phyloP scores from a whole-genome alignment of 64 coral and sea anemone species.

The Stichodactyla mertensii region DNA sequence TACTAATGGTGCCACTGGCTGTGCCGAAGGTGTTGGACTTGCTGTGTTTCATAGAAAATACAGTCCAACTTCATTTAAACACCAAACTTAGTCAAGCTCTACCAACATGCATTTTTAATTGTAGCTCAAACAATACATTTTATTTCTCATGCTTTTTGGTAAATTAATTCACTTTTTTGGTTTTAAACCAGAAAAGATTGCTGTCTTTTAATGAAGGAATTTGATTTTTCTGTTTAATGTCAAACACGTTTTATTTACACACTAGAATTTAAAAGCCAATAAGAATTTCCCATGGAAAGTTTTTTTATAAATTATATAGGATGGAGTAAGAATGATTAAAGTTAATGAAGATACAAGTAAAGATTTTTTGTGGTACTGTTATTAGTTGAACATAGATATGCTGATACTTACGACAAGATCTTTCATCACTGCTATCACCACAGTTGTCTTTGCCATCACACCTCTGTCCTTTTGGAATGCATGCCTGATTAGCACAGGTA shows the following conservation, averaged over 20 bases:
- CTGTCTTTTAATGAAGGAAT: too few relatives aligned
- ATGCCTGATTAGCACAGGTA: conserved; percentile 58
- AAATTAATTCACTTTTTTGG: too few relatives aligned
- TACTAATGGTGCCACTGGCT: neutral
- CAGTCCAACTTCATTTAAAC: neutral
- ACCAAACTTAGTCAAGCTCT: neutral
- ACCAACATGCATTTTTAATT: neutral
- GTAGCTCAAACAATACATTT: too few relatives aligned
- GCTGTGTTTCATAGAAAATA: neutral
- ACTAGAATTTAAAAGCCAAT: conserved; percentile 2
- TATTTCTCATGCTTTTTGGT: too few relatives aligned
- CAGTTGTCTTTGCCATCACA: conserved; percentile 83
- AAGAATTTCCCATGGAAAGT: neutral
- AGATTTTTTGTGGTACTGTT: too few relatives aligned
- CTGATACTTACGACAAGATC: conserved; percentile 77
- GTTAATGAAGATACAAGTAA: too few relatives aligned
- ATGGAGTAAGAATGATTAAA: too few relatives aligned
- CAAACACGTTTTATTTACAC: neutral
- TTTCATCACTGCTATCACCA: conserved; percentile 82
- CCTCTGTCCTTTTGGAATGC: conserved; percentile 53
- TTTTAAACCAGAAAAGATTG: too few relatives aligned
- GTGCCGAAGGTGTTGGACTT: neutral
- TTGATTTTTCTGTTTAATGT: too few relatives aligned
- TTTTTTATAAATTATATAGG: too few relatives aligned
- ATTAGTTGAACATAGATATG: too few relatives aligned